Base-by-base conservation (phyloP, 1,140 invertebrate species). In the Whitmania pigra region DNA sequence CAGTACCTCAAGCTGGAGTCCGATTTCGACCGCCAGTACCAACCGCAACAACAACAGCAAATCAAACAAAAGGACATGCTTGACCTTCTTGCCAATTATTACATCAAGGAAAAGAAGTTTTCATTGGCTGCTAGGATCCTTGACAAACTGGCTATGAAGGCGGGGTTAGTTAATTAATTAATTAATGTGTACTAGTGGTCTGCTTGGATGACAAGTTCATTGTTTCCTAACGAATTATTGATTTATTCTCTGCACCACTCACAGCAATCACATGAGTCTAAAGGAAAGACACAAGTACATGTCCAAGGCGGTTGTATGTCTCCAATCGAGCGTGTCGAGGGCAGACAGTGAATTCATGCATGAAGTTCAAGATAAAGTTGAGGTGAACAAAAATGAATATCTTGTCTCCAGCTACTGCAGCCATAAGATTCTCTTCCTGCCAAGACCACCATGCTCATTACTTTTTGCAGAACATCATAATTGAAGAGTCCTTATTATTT, bases 51-150 rank as follows among this genome's bases (percentile, higher is more conserved):
- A 60, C 55, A 63, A 31, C 57, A 63, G 57, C 57, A 63, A 31
- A 6, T 25, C 11, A 25, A 25, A 25, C 57, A 63, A 63, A 63
- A 63, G 6, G 22, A 85, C 43, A 76, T 90, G 7, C 86, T 91
- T 63, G 93, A 97, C 81, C 84, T 98, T 71, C 82, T 97, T 20
- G 97, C 94, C 94, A 93, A 93, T 80, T 94, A 90, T 80, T 94
- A 97, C 78, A 94, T 97, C 80, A 89, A 89, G 77, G 90, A 88
- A 78, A 89, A 89, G 43, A 92, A 97, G 80, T 94, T 94, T 80
- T 86, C 89, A 13, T 89, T 90, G 15, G 94, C 94, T n/a, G 93
- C 95, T 3, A 88, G 90, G 77, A 92, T 97, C 72, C 83, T 98
- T 0, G 88, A 91, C 73, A 88, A 89, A 75, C 84, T 98, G 69